A percentile compares a stretch with the other conserved stretches of the same genome.
phyloP scores from a whole-genome alignment of 23 tunicate species.

The Halocynthia roretzi region DNA sequence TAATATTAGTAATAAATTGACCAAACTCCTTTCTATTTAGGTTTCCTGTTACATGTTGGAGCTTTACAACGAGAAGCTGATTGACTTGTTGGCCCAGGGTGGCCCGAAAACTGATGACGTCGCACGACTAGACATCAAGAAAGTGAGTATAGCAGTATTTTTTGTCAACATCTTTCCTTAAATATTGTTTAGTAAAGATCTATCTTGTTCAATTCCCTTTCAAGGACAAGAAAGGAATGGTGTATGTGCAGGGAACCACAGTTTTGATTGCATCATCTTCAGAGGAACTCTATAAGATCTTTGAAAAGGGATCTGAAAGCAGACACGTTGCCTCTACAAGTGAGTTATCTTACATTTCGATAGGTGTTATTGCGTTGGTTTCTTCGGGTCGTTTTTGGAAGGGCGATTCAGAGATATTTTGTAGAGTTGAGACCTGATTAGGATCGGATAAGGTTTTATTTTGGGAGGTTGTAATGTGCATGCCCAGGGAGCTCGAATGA shows the following conservation, averaged over 20 bases:
- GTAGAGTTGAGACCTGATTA: too few species aligned
- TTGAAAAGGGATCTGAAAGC: slow-evolving; percentile 64
- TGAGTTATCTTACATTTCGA: slow-evolving; percentile 9
- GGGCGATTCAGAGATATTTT: too few species aligned
- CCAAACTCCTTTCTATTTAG: slow-evolving; percentile 12
- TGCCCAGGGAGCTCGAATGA: not conserved
- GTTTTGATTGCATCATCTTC: slow-evolving; percentile 40
- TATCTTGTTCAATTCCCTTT: not conserved
- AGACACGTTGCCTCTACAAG: slow-evolving; percentile 92
- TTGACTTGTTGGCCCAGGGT: slow-evolving; percentile 47
- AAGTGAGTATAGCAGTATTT: slow-evolving; percentile 14
- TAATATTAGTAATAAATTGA: too few species aligned
- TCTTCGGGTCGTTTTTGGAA: not conserved
- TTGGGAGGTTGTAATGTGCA: not conserved
- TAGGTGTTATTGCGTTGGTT: not conserved
- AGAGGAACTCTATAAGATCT: slow-evolving; percentile 53
- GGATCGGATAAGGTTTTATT: too few species aligned
- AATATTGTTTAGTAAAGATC: not conserved
- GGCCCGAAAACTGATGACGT: slow-evolving; percentile 13
- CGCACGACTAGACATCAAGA: slow-evolving; percentile 72
- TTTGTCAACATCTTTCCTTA: not conserved
- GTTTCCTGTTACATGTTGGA: slow-evolving; percentile 96
- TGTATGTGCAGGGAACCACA: slow-evolving; percentile 70
- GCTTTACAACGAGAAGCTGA: slow-evolving; percentile 86
- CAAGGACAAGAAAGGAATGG: slow-evolving; percentile 97